Conservation (phyloP, 1,140 invertebrate species). For the Apis florea region DNA sequence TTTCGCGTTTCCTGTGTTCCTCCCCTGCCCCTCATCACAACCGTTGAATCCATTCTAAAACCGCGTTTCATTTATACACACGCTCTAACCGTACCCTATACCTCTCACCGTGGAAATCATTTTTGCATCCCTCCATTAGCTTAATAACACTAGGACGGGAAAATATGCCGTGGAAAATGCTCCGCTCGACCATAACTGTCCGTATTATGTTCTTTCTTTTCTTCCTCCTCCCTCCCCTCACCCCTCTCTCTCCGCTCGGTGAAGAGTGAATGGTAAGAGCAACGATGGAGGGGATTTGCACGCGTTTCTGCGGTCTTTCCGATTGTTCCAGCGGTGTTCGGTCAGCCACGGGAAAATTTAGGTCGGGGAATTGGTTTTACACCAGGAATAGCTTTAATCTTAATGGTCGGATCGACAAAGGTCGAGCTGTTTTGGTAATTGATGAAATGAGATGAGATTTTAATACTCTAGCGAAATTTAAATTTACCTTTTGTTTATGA, state of each 20-base stretch:
- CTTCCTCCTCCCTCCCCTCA: neutral
- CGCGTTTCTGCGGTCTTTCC: slow-evolving; percentile 22
- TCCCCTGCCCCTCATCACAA: neutral
- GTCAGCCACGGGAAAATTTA: slow-evolving; percentile 5
- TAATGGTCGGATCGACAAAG: neutral
- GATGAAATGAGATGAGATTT: neutral
- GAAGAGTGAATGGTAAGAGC: slow-evolving; percentile 11
- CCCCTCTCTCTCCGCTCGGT: neutral
- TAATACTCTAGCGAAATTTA: neutral
- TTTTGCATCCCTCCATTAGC: slow-evolving; percentile 63
- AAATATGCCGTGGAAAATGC: slow-evolving; percentile 41
- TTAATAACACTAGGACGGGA: slow-evolving; percentile 63
- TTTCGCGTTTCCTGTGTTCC: neutral
- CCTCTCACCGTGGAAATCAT: slow-evolving; percentile 34
- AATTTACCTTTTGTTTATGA: neutral
- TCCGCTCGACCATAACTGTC: slow-evolving; percentile 23
- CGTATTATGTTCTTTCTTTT: neutral
- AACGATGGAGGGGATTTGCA: slow-evolving; percentile 19
- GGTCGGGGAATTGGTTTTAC: slow-evolving; percentile 2
- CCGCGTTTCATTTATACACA: slow-evolving; percentile 29
- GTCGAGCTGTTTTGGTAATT: no score
- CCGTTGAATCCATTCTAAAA: neutral
- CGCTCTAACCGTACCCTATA: slow-evolving; percentile 19
- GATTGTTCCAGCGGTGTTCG: neutral
- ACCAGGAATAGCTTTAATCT: neutral